Percentiles rank a stretch among this genome's conserved stretches.
Conservation (phyloP, 2,888 invertebrate species). For the Pardosa pseudoannulata region DNA sequence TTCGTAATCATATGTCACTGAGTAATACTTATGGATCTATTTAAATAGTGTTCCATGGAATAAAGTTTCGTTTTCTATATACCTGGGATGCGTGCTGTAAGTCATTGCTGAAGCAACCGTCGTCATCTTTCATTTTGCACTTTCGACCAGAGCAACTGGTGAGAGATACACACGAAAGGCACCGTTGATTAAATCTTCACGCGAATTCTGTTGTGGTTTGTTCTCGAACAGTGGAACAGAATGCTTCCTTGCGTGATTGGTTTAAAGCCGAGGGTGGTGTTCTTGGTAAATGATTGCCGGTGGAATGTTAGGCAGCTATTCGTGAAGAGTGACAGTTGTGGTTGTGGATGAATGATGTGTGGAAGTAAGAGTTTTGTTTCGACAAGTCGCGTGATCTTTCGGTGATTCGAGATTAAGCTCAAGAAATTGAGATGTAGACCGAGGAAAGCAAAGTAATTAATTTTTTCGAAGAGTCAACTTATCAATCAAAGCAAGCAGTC, state of each 20-base stretch:
- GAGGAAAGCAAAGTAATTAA: background rate
- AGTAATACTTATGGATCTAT: too few relatives aligned
- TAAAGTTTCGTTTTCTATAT: too few relatives aligned
- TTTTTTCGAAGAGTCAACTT: background rate
- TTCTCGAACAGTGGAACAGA: constrained; percentile 11
- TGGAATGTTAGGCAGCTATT: background rate
- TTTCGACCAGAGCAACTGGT: constrained; percentile 54
- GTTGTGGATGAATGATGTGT: constrained; percentile 4
- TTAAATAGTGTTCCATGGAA: too few relatives aligned
- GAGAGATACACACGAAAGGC: constrained; percentile 44
- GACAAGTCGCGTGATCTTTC: constrained; percentile 1
- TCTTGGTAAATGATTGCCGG: constrained; percentile 29
- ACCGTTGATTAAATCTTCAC: constrained; percentile 69
- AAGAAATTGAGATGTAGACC: background rate
- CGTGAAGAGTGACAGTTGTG: constrained; percentile 10
- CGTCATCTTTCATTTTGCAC: constrained; percentile 50
- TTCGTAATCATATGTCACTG: too few relatives aligned
- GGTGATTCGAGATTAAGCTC: background rate
- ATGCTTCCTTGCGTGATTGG: constrained; percentile 27
- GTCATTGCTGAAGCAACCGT: constrained; percentile 1
- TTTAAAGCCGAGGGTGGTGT: background rate
- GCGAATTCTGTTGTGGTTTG: constrained; percentile 44
- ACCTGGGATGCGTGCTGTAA: background rate
- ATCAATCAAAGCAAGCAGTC: background rate
- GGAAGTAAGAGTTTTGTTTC: constrained; percentile 8